These are phyloP conservation scores for Crocodylus rhombifer DNA, from an alignment of 2,797 vertebrate species.

Conservation along the genomic window DNA sequence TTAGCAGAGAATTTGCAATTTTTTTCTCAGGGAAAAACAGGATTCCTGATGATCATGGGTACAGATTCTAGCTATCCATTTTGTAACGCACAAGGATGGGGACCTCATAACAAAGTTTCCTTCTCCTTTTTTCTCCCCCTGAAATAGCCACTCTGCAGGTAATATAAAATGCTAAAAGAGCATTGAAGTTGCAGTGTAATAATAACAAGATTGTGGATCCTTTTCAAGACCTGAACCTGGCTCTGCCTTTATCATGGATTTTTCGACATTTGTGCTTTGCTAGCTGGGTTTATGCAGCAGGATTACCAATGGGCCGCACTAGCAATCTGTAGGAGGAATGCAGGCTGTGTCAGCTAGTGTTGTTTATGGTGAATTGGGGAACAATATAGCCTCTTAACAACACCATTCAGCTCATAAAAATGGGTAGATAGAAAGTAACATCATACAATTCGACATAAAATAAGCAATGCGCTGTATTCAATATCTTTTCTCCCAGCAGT, in stretches of 20 bases:
- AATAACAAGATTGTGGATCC: not conserved
- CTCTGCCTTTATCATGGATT: not conserved
- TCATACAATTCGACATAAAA: not conserved
- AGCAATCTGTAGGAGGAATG: fast-evolving
- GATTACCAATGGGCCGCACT: not conserved
- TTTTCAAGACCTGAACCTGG: not conserved
- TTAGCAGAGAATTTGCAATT: too few relatives aligned
- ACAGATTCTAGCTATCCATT: not conserved
- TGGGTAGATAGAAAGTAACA: not conserved
- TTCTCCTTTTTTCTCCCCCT: not conserved
- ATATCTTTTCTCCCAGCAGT: not conserved
- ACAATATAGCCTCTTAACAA: not conserved
- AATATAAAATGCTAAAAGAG: not conserved
- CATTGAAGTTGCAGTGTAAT: not conserved
- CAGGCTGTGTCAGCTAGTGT: not conserved
- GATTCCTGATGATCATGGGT: not conserved
- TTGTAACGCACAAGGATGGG: not conserved
- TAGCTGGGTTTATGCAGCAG: not conserved
- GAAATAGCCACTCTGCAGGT: not conserved
- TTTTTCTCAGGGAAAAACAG: too few relatives aligned
- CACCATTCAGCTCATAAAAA: not conserved
- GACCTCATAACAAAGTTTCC: not conserved
- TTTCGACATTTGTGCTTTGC: not conserved
- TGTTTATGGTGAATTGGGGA: not conserved
- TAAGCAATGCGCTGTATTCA: not conserved